These are phyloP conservation scores for Tachina lurida DNA, from an alignment of 2,888 invertebrate species.

Conservation along the genomic window DNA sequence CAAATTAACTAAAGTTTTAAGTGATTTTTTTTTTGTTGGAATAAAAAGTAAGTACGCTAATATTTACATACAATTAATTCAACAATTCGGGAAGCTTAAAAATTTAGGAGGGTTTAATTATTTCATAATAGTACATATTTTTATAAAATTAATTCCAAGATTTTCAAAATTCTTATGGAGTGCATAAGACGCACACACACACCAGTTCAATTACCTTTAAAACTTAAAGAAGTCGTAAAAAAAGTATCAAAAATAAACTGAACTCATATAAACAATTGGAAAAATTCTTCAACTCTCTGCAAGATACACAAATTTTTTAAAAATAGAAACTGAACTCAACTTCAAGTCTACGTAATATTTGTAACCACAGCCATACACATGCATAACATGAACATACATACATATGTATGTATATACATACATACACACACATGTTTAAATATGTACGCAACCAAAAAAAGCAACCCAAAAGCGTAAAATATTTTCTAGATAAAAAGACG, in stretches of 20 bases:
- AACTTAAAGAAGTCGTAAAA: conserved; percentile 45
- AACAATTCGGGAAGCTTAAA: too few species aligned
- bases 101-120: too few species aligned
- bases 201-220: conserved; percentile 67
- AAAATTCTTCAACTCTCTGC: conserved; percentile 2
- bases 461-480: conserved; percentile 25
- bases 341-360: conserved; percentile 57
- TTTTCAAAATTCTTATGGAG: too few species aligned
- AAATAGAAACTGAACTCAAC: conserved; percentile 71
- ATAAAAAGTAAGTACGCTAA: conserved; percentile 16
- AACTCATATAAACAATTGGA: conserved; percentile 21
- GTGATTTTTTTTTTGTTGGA: background rate
- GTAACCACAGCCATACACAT: conserved; percentile 17
- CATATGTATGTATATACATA: background rate
- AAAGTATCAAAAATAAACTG: conserved; percentile 16
- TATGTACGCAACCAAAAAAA: background rate
- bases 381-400: background rate
- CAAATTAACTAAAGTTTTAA: background rate
- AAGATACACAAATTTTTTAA: conserved; percentile 45
- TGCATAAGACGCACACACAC: background rate
- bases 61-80: background rate
- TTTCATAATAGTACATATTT: too few species aligned
- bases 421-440: background rate
- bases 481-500: background rate
- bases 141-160: too few species aligned